Conservation (phyloP, 2,113 vertebrate genomes). For the Gobiocypris rarus region DNA sequence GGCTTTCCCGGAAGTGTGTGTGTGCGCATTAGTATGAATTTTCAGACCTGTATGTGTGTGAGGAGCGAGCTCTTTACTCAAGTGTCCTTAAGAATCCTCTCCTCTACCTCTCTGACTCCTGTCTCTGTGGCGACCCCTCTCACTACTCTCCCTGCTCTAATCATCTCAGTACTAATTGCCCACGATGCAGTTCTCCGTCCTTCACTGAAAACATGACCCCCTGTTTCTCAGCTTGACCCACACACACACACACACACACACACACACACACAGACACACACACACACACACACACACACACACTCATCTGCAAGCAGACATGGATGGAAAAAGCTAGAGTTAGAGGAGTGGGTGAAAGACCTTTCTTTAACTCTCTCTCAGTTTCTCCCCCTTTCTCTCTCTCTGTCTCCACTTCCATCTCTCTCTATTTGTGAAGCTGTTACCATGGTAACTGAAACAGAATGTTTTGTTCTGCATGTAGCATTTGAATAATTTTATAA, state of each 20-base stretch:
- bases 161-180: conserved; percentile 58
- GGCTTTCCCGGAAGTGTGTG: neutral
- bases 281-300: neutral
- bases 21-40: conserved; percentile 19
- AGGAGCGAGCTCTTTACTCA: conserved; percentile 17
- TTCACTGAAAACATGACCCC: conserved; percentile 47
- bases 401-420: conserved; percentile 32
- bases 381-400: conserved; percentile 33
- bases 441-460: conserved; percentile 63
- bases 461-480: conserved; percentile 54
- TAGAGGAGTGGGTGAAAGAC: conserved; percentile 2
- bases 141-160: conserved; percentile 48
- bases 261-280: conserved; percentile 37
- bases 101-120: conserved; percentile 45
- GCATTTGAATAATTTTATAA: conserved; percentile 56
- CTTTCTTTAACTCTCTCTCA: conserved; percentile 28
- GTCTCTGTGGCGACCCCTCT: conserved; percentile 41
- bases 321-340: neutral
- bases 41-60: conserved; percentile 8
- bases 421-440: conserved; percentile 50
- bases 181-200: conserved; percentile 43
- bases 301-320: neutral
- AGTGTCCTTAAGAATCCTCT: conserved; percentile 49
- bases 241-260: conserved; percentile 38
- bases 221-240: conserved; percentile 19